Evolutionary conservation across 2,888 invertebrate genomes (phyloP).

Genomic region (Apodemia duryi): DNA sequence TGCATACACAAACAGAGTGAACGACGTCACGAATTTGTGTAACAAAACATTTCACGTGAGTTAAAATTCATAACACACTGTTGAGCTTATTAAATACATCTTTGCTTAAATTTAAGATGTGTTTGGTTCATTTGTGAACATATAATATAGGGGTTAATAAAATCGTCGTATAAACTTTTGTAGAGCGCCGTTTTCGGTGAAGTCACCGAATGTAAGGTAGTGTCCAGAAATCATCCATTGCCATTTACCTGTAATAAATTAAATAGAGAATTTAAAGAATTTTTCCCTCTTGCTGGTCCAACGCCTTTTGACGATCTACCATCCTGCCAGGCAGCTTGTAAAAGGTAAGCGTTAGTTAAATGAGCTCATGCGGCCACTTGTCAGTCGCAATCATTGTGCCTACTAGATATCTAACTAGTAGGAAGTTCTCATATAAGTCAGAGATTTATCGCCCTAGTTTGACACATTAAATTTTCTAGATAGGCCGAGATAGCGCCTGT

Average conservation of each 20-base stretch:
- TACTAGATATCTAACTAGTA: no score
- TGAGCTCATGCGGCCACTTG: no score
- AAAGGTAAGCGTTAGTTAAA: no score
- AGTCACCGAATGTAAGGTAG: not conserved
- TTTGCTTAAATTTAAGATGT: constrained; percentile 3
- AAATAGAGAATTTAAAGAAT: not conserved
- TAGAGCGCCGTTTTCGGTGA: constrained; percentile 8
- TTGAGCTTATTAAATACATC: not conserved
- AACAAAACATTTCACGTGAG: not conserved
- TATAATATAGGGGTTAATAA: constrained; percentile 10
- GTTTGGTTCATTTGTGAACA: constrained; percentile 11
- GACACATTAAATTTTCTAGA: no score
- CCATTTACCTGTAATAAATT: constrained; percentile 33
- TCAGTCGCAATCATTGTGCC: no score
- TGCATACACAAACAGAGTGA: not conserved
- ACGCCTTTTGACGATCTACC: no score
- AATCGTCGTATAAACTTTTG: constrained; percentile 14
- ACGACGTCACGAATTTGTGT: constrained; percentile 1
- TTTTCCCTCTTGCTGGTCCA: no score
- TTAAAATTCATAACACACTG: constrained; percentile 3
- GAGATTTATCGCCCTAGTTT: no score
- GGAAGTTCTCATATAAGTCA: no score
- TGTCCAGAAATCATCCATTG: not conserved
- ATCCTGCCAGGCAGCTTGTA: no score
- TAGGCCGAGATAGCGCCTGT: no score